Percentiles rank a stretch among this genome's conserved stretches.
Evolutionary conservation across 2,797 vertebrate species (phyloP).

Genomic region (Heteromormyrus szaboi): DNA sequence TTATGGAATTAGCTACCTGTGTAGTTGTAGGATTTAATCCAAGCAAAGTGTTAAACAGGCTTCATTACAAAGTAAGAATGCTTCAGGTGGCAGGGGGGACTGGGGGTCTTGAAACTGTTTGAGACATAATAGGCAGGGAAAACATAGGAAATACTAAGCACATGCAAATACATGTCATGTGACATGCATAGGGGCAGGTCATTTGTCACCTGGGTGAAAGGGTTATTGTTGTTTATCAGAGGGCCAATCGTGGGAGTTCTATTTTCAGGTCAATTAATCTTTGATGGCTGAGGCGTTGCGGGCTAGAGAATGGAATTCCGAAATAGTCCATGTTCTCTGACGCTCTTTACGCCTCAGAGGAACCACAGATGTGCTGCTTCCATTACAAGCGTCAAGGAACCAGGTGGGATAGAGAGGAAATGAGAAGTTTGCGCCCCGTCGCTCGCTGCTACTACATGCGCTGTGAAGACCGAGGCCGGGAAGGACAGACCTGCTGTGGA

Average conservation of each 20-base stretch:
- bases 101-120: neutral
- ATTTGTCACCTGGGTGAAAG: neutral
- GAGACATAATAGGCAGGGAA: neutral
- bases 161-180: neutral
- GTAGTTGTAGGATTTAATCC: neutral
- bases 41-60: neutral
- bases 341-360: conserved; percentile 4
- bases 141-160: neutral
- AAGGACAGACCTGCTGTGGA: neutral
- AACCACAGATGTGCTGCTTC: conserved; percentile 16
- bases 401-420: neutral
- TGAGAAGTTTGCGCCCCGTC: conserved; percentile 1
- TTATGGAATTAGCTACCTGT: neutral
- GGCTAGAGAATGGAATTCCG: neutral
- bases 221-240: neutral
- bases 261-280: conserved; percentile 1
- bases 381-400: neutral
- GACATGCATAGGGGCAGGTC: neutral
- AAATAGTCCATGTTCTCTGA: neutral
- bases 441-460: neutral
- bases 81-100: neutral
- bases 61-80: conserved; percentile 3
- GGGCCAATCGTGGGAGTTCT: neutral
- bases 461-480: neutral
- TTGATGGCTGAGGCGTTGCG: neutral